Evolutionary conservation across 2,888 invertebrate species (phyloP).

Genomic region (Drosophila seclusa): DNA sequence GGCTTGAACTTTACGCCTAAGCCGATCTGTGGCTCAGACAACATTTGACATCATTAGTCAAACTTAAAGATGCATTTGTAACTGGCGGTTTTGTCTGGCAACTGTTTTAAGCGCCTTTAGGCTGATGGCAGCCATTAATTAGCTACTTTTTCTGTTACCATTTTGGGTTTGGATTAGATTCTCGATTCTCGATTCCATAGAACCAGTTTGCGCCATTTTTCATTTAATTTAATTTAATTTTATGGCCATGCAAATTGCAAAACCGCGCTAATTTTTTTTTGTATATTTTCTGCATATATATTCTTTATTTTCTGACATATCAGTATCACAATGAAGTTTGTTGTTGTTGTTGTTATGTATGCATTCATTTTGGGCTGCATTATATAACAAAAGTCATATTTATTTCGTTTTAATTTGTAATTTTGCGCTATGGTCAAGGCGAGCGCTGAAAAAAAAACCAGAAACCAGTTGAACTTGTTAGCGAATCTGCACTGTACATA

Average conservation of each 20-base stretch:
- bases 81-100: slow-evolving; percentile 43
- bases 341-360: slow-evolving; percentile 22
- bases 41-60: slow-evolving; percentile 77
- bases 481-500: slow-evolving; percentile 30
- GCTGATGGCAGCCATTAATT: slow-evolving; percentile 67
- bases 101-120: slow-evolving; percentile 55
- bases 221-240: slow-evolving; percentile 52
- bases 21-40: slow-evolving; percentile 61
- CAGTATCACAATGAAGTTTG: slow-evolving; percentile 62
- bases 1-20: slow-evolving; percentile 78
- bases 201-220: slow-evolving; percentile 68
- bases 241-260: slow-evolving; percentile 73
- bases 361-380: slow-evolving; percentile 40
- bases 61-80: slow-evolving; percentile 76
- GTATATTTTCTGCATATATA: slow-evolving; percentile 19
- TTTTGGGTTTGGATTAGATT: slow-evolving; percentile 3
- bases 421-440: slow-evolving; percentile 75
- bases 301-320: slow-evolving; percentile 44
- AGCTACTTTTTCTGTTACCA: slow-evolving; percentile 18
- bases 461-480: slow-evolving; percentile 75
- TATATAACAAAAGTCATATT: slow-evolving; percentile 74
- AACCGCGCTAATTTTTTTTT: slow-evolving; percentile 75
- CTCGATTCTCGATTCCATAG: not conserved
- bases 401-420: slow-evolving; percentile 80
- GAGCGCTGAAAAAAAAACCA: slow-evolving; percentile 1